Evolutionary conservation across 1,140 invertebrate genomes (phyloP).

Genomic region (Rhyacophila brunnea): DNA sequence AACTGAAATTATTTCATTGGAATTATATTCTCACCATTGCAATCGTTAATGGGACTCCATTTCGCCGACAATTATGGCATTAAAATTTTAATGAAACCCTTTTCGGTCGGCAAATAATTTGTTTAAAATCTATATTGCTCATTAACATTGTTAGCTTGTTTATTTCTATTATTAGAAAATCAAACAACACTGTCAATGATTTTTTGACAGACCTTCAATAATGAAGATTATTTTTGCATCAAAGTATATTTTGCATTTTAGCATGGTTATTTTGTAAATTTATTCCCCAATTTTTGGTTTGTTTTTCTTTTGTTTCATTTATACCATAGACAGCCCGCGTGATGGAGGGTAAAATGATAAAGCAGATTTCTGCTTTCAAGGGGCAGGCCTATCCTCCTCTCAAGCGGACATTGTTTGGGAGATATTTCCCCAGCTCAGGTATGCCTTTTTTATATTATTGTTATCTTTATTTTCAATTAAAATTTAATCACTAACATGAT

Average conservation of each 20-base stretch:
- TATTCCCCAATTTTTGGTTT: constrained; percentile 42
- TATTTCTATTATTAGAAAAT: neutral
- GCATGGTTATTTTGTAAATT: constrained; percentile 31
- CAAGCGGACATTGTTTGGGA: constrained; percentile 72
- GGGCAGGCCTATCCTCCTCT: constrained; percentile 71
- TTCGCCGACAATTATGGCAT: too few relatives aligned
- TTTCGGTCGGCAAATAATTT: too few relatives aligned
- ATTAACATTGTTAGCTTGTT: too few relatives aligned
- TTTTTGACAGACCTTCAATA: neutral
- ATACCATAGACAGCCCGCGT: constrained; percentile 56
- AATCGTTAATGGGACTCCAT: too few relatives aligned
- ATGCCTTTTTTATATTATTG: constrained; percentile 44
- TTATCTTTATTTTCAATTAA: constrained; percentile 38
- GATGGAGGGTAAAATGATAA: constrained; percentile 67
- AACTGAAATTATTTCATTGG: too few relatives aligned
- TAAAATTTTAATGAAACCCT: too few relatives aligned
- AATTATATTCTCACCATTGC: too few relatives aligned
- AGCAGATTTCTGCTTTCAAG: constrained; percentile 65
- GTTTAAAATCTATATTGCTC: too few relatives aligned
- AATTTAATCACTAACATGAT: too few relatives aligned
- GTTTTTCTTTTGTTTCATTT: constrained; percentile 46
- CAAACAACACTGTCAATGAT: neutral
- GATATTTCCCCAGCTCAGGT: constrained; percentile 80
- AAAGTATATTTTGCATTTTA: constrained; percentile 30
- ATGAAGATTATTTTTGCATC: constrained; percentile 1